Percentiles rank a stretch among this genome's conserved stretches.
phyloP scores from a whole-genome alignment of 2,888 invertebrate species.

The Anagyrus pseudococci region DNA sequence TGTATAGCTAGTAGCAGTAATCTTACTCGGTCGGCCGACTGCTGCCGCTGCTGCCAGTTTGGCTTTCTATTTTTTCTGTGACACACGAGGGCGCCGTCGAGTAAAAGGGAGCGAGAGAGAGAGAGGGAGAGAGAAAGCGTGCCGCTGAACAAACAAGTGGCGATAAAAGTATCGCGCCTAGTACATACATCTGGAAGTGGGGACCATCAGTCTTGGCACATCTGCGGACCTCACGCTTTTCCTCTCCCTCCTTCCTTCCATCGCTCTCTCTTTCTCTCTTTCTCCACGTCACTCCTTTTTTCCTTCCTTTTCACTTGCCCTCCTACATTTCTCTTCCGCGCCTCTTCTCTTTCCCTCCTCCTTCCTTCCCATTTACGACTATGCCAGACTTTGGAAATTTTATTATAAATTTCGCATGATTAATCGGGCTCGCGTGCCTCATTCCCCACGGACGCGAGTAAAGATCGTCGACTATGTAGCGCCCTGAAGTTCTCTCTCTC shows the following conservation, averaged over 20 bases:
- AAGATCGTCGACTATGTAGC: too few relatives aligned
- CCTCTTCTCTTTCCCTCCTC: neutral
- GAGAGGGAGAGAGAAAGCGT: conserved; percentile 16
- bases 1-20: too few relatives aligned
- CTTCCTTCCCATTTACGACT: neutral
- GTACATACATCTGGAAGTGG: conserved; percentile 61
- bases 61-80: conserved; percentile 23
- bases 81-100: too few relatives aligned
- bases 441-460: too few relatives aligned
- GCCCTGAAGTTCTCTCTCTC: too few relatives aligned
- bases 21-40: too few relatives aligned
- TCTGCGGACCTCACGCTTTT: conserved; percentile 54
- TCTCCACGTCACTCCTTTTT: conserved; percentile 33
- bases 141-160: conserved; percentile 59
- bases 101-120: too few relatives aligned
- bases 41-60: conserved; percentile 32
- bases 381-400: too few relatives aligned
- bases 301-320: conserved; percentile 15
- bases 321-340: neutral
- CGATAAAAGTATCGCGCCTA: conserved; percentile 59
- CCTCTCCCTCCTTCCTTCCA: conserved; percentile 10
- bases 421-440: too few relatives aligned
- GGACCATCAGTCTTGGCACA: conserved; percentile 61
- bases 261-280: conserved; percentile 6
- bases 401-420: too few relatives aligned